Conservation (phyloP, 1,140 invertebrate genomes). For the Hyposmocoma kahamanoa region DNA sequence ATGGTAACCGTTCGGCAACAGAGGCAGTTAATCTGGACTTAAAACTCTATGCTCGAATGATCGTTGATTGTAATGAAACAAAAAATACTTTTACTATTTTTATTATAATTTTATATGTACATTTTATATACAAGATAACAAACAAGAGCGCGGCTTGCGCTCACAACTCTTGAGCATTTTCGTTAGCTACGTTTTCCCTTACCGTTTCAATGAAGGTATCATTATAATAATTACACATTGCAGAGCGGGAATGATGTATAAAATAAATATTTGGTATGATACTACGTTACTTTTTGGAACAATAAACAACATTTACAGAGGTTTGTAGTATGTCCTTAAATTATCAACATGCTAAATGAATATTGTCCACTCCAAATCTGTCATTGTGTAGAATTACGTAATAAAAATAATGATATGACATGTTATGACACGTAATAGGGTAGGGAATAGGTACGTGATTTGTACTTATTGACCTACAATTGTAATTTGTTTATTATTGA, state of each 20-base stretch:
- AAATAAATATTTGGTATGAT: conserved; percentile 33
- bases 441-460: too few relatives aligned
- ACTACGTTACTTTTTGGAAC: conserved; percentile 24
- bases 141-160: conserved; percentile 31
- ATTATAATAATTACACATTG: conserved; percentile 42
- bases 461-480: too few relatives aligned
- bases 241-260: conserved; percentile 54
- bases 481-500: too few relatives aligned
- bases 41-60: too few relatives aligned
- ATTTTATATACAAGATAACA: conserved; percentile 65
- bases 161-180: conserved; percentile 47
- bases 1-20: too few relatives aligned
- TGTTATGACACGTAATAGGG: too few relatives aligned
- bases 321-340: not conserved
- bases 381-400: too few relatives aligned
- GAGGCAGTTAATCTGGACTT: too few relatives aligned
- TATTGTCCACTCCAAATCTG: too few relatives aligned
- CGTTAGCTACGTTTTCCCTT: conserved; percentile 22
- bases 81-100: conserved; percentile 51
- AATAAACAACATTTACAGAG: not conserved
- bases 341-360: not conserved
- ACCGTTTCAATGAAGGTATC: conserved; percentile 36
- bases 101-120: conserved; percentile 62
- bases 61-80: too few relatives aligned
- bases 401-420: too few relatives aligned